Percentiles rank a stretch among this genome's conserved stretches.
These are phyloP conservation scores for Drosophila tani DNA, from an alignment of 1,140 invertebrate genomes.

Conservation along the genomic window DNA sequence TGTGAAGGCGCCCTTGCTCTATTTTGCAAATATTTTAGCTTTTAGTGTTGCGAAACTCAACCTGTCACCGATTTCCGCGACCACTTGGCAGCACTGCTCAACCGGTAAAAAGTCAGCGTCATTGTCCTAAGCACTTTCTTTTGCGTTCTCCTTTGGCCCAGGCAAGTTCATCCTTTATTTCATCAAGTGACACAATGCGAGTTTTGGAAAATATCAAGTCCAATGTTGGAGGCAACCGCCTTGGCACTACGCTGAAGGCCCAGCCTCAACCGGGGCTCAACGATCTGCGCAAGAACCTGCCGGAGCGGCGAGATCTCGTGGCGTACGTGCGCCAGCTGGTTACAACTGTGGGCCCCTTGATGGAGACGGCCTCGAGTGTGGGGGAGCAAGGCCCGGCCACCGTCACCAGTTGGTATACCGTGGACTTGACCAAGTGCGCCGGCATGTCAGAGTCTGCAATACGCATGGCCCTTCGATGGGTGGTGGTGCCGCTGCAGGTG, in stretches of 20 bases:
- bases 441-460: slow-evolving; percentile 26
- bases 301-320: background rate
- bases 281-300: slow-evolving; percentile 22
- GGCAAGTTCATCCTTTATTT: background rate
- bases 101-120: slow-evolving; percentile 1
- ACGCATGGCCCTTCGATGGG: slow-evolving; percentile 36
- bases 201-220: background rate
- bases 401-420: slow-evolving; percentile 48
- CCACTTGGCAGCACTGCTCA: background rate
- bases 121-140: background rate
- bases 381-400: slow-evolving; percentile 11
- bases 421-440: slow-evolving; percentile 30
- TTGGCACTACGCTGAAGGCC: slow-evolving; percentile 2
- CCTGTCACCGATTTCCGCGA: background rate
- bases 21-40: background rate
- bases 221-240: background rate
- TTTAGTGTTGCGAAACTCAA: slow-evolving; percentile 13
- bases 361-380: slow-evolving; percentile 14
- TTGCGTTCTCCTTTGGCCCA: background rate
- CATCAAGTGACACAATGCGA: background rate
- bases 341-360: background rate
- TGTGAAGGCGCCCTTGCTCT: no score
- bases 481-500: slow-evolving; percentile 31
- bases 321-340: background rate
- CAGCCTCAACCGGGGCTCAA: background rate